phyloP scores from a whole-genome alignment of 2,113 vertebrate genomes.

The Condylura cristata region DNA sequence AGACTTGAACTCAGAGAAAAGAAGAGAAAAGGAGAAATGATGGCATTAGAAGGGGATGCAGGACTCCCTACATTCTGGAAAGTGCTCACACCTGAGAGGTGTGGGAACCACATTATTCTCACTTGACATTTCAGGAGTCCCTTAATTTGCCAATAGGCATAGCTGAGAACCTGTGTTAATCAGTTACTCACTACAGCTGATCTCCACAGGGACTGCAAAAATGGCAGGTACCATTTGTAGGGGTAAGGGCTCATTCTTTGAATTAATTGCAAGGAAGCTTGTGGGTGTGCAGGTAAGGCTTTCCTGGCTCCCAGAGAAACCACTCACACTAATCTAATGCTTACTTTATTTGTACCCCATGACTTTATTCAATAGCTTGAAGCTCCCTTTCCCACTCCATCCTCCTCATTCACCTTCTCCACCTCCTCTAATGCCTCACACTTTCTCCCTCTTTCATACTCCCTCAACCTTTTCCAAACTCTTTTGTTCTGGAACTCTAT shows the following conservation, averaged over 20 bases:
- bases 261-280: not conserved
- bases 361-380: not conserved
- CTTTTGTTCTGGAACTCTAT: not conserved
- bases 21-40: fast-evolving
- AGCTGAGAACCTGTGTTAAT: not conserved
- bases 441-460: not conserved
- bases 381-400: too few species aligned
- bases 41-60: not conserved
- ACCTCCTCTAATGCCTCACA: not conserved
- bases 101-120: not conserved
- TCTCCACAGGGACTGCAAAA: not conserved
- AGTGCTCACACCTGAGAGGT: not conserved
- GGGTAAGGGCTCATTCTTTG: not conserved
- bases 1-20: not conserved
- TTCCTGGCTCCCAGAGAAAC: not conserved
- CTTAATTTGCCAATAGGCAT: not conserved
- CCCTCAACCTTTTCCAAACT: too few species aligned
- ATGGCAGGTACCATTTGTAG: fast-evolving
- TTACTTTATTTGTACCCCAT: not conserved
- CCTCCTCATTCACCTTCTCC: not conserved
- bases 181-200: not conserved
- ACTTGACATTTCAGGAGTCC: not conserved
- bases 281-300: not conserved
- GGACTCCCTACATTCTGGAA: not conserved
- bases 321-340: not conserved